Evolutionary conservation across 2,797 vertebrate genomes (phyloP).

Genomic region (Sphenopsis melanotis): DNA sequence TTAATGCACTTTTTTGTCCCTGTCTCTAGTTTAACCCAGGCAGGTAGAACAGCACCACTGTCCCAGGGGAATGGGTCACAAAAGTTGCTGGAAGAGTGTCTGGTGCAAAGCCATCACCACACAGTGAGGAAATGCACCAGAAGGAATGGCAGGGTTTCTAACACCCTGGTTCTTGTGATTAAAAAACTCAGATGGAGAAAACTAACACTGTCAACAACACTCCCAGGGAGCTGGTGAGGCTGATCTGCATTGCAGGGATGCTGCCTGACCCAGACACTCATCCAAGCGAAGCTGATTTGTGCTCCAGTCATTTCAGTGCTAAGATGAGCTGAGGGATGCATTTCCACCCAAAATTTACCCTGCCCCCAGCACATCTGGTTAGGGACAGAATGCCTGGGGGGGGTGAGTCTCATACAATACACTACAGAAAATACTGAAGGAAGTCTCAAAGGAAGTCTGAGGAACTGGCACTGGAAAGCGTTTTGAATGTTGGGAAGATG

Average conservation of each 20-base stretch:
- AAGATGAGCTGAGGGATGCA: not conserved
- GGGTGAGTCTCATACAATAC: fast-evolving
- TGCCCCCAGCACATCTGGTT: not conserved
- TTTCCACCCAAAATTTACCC: not conserved
- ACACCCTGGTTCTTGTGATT: not conserved
- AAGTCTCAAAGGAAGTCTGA: not conserved
- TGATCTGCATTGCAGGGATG: not conserved
- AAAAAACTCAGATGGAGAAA: not conserved
- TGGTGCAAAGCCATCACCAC: fast-evolving
- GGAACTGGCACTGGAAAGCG: not conserved
- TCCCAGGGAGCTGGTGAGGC: not conserved
- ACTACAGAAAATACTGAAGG: not conserved
- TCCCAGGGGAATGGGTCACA: not conserved
- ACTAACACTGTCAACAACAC: not conserved
- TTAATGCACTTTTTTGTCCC: not conserved
- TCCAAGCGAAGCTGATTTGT: not conserved
- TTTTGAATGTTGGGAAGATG: not conserved
- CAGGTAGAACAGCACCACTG: not conserved
- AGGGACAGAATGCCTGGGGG: not conserved
- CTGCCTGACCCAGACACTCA: not conserved
- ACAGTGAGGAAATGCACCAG: not conserved
- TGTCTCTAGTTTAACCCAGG: not conserved
- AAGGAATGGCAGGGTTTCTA: not conserved
- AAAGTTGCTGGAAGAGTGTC: not conserved
- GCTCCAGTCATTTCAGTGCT: not conserved